Percentiles rank a stretch among this genome's conserved stretches.
Conservation (phyloP, 2,888 invertebrate genomes). For the Andrena bucephala region DNA sequence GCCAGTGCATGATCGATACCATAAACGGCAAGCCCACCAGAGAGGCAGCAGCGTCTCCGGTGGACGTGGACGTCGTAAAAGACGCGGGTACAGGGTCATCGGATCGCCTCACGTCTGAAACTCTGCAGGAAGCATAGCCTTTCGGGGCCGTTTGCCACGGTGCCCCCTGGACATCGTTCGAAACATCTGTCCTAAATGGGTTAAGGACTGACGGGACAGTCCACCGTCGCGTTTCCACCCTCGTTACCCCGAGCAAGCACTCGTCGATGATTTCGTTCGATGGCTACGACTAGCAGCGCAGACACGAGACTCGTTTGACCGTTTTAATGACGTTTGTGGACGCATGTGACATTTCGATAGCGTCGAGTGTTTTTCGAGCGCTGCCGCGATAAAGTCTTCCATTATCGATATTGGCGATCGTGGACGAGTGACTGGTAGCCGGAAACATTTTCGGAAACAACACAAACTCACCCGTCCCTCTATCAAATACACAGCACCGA, state of each 20-base stretch:
- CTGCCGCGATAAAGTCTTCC: not conserved
- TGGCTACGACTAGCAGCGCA: not conserved
- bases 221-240: not conserved
- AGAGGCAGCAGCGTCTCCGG: not conserved
- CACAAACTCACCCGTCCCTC: not conserved
- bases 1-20: slow-evolving; percentile 26
- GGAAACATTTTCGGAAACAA: not conserved
- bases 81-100: slow-evolving; percentile 17
- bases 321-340: not conserved
- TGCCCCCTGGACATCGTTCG: slow-evolving; percentile 22
- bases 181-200: slow-evolving; percentile 35
- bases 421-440: not conserved
- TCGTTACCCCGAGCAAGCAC: not conserved
- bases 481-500: no score
- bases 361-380: not conserved
- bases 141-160: slow-evolving; percentile 20
- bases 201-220: slow-evolving; percentile 6
- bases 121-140: slow-evolving; percentile 27
- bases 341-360: not conserved
- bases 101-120: slow-evolving; percentile 2
- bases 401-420: not conserved
- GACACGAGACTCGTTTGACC: not conserved
- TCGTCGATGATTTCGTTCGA: not conserved
- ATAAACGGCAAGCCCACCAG: slow-evolving; percentile 14
- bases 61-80: slow-evolving; percentile 34